Conservation (phyloP, 2,113 vertebrate species). For the Scartelaos histophorus region DNA sequence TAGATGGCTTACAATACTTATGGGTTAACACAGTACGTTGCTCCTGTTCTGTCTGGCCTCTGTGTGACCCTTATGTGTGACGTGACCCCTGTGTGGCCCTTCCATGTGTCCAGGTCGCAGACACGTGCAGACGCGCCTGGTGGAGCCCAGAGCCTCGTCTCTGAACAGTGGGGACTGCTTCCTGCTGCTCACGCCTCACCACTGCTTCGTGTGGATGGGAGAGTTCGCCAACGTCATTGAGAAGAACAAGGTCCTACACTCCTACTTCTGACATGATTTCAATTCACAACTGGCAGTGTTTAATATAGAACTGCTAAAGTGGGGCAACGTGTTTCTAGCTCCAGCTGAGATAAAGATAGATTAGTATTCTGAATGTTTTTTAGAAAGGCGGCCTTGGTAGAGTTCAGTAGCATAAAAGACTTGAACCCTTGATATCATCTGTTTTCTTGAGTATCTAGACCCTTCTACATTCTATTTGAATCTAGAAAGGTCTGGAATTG, state of each 20-base stretch:
- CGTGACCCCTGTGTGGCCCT: background rate
- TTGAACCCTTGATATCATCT: too few species aligned
- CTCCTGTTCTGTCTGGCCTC: background rate
- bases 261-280: background rate
- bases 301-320: background rate
- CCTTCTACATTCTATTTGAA: too few species aligned
- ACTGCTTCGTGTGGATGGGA: conserved; percentile 92
- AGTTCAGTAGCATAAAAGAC: too few species aligned
- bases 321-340: too few species aligned
- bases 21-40: too few species aligned
- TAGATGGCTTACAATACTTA: too few species aligned
- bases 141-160: conserved; percentile 90
- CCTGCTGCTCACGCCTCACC: conserved; percentile 87
- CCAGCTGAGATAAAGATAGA: too few species aligned
- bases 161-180: conserved; percentile 97
- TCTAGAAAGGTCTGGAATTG: too few species aligned
- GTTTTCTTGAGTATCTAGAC: too few species aligned
- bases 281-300: background rate
- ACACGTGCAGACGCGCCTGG: conserved; percentile 93
- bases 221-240: conserved; percentile 98
- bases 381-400: too few species aligned
- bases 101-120: conserved; percentile 81
- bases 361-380: too few species aligned
- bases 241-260: conserved; percentile 84
- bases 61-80: background rate